Percentiles rank a stretch among this genome's conserved stretches.
phyloP scores from a whole-genome alignment of 1,140 invertebrate species.

The Philaenus spumarius region DNA sequence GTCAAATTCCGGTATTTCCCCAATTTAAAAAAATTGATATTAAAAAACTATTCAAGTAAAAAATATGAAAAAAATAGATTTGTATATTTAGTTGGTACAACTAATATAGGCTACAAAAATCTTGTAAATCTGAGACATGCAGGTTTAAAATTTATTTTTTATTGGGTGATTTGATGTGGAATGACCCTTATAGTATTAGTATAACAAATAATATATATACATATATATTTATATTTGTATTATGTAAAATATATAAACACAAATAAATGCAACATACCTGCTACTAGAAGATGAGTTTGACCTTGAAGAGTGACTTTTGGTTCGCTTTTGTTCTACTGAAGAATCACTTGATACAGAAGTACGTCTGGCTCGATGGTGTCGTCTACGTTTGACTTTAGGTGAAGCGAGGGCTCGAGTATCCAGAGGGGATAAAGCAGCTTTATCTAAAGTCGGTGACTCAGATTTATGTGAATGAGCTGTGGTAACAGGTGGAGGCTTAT shows the following conservation, averaged over 20 bases:
- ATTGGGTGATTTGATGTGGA: no score
- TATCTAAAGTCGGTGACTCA: constrained; percentile 13
- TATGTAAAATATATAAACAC: no score
- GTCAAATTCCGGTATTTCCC: no score
- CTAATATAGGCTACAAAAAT: not conserved
- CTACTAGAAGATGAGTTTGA: constrained; percentile 27
- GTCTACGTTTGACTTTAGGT: constrained; percentile 21
- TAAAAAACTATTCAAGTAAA: no score
- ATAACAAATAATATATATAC: not conserved
- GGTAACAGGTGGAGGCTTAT: not conserved
- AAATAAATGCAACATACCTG: constrained; percentile 19
- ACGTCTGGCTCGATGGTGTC: not conserved
- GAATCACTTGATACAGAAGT: constrained; percentile 17
- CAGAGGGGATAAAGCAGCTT: constrained; percentile 23
- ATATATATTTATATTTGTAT: not conserved
- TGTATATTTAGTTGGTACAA: not conserved
- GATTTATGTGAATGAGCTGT: constrained; percentile 8
- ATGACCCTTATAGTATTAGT: not conserved
- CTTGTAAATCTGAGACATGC: not conserved
- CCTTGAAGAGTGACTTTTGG: constrained; percentile 7
- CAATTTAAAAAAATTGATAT: not conserved
- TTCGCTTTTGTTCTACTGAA: constrained; percentile 2
- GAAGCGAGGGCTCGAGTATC: constrained; percentile 28
- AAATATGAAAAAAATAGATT: no score
- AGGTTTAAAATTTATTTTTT: no score